Evolutionary conservation across 1,140 invertebrate genomes (phyloP), one percentile per base, ranked within the genome.

Genomic region (Ladona fulva): DNA sequence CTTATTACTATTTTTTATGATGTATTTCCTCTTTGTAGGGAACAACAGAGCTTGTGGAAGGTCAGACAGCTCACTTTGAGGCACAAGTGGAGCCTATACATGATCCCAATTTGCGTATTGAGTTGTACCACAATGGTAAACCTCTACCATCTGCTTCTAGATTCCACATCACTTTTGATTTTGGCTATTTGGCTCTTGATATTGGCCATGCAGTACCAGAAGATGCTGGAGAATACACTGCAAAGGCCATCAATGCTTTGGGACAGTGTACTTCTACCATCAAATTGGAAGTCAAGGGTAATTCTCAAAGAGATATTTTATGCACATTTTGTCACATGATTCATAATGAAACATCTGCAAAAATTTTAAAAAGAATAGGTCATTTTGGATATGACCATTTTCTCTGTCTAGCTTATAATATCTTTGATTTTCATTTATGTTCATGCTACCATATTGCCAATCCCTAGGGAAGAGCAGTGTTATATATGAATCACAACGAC

Each of bases 161-260:
- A 81, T 96, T 95, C 90, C 95, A 97, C 85, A 94, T 95, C 80
- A 96, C 95, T 74, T 95, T 95, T 83, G 96, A 98, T 85, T 98
- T 98, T 87, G 96, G 96, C 81, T 98, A 97, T 81, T 93, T 97
- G 76, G 94, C 95, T 66, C 86, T 98, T 79, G 96, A 98, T 85
- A 96, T 98, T 82, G 89, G 90, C 75, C 94, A 97, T 80, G 90
- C 93, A 76, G 92, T 97, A 75, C 91, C 95, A 6, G 95, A 97
- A 87, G 97, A 99, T 87, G 94, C 93, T 78, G 98, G 98, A 74
- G 92, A 95, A 86, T 98, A 98, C 84, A 95, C 93, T 0, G 94
- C 96, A 7, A 92, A 92, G 81, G 95, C 94, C 14, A 92, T 94
- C 24, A 98, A 98, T 83, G 91, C 92, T 79, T 86, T 95, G 37